Evolutionary conservation across 2,797 vertebrate genomes (phyloP), one percentile per base, ranked within the genome.

Genomic region (Peromyscus melanophrys): DNA sequence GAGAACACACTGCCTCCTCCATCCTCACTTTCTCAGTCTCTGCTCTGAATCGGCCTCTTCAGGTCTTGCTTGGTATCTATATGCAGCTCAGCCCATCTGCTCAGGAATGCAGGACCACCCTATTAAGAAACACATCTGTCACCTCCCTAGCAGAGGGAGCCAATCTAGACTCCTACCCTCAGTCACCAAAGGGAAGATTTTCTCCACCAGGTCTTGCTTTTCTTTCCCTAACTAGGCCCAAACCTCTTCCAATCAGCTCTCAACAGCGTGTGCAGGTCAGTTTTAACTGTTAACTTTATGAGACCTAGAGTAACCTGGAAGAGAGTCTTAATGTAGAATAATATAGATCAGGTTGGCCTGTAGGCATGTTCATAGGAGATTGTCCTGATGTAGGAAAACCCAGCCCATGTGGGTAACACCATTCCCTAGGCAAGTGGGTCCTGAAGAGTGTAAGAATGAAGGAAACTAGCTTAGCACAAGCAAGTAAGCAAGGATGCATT

Each of bases 71-170:
- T 17, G 1, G 12, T 94, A 76, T 88, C 91, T 40, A 14, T 65
- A 14, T 52, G 6, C 12, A 90, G 63, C 37, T 71, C 63, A 73
- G 31, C 21, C 25, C 11, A 43, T n/a, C 27, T 34, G 34, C 46
- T 49, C 71, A n/a, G 5, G 49, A 25, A 43, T 21, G 17, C 57
- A 61, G 4, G 40, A 63, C 37, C 43, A 46, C n/a, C 11, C 65
- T 71, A 69, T 43, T 34, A 17, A 16, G 59, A 14, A 49, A 31
- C 23, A 40, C 7, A 16, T 76, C 77, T 55, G 55, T 27, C 10
- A 17, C n/a, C 90, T 75, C 23, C 46, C 83, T 81, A 80, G 78
- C 75, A 89, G 90, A 78, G 75, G 92, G 92, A 93, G 87, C 46
- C 27, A 85, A 61, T 71, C 19, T 85, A 89, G 90, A 75, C 6